Evolutionary conservation across 2,113 vertebrate species (phyloP).

Genomic region (Mellivora capensis): DNA sequence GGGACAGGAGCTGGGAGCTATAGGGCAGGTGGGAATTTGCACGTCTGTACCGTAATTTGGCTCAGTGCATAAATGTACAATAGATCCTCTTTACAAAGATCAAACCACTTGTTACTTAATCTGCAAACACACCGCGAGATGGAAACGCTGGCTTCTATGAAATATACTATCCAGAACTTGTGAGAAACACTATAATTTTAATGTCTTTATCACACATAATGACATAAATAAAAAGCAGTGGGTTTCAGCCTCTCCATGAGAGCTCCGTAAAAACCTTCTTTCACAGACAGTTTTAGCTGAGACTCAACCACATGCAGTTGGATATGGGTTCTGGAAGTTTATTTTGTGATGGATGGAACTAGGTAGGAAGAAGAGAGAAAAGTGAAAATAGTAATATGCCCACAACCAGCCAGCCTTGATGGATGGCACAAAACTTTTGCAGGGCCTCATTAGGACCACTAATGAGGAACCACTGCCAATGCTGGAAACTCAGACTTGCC

Average conservation of each 20-base stretch:
- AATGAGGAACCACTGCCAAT: accelerated
- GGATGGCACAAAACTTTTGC: too few species aligned
- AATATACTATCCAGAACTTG: background rate
- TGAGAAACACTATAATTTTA: background rate
- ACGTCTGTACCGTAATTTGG: accelerated
- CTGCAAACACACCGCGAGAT: background rate
- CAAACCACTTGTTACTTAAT: background rate
- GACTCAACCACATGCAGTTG: background rate
- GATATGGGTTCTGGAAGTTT: background rate
- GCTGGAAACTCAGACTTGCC: background rate
- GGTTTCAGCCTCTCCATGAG: background rate
- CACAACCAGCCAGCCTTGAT: background rate
- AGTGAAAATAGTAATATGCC: background rate
- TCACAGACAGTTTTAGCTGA: background rate
- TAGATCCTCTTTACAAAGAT: background rate
- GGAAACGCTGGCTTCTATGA: background rate
- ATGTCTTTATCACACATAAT: background rate
- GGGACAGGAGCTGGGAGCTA: background rate
- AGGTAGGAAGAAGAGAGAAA: background rate
- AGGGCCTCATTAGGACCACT: background rate
- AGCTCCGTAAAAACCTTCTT: background rate
- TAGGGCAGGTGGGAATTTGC: background rate
- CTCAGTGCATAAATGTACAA: background rate
- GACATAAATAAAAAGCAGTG: background rate
- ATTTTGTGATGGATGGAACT: background rate